These are phyloP conservation scores for Cydia amplana DNA, from an alignment of 1,140 invertebrate species.

Conservation along the genomic window DNA sequence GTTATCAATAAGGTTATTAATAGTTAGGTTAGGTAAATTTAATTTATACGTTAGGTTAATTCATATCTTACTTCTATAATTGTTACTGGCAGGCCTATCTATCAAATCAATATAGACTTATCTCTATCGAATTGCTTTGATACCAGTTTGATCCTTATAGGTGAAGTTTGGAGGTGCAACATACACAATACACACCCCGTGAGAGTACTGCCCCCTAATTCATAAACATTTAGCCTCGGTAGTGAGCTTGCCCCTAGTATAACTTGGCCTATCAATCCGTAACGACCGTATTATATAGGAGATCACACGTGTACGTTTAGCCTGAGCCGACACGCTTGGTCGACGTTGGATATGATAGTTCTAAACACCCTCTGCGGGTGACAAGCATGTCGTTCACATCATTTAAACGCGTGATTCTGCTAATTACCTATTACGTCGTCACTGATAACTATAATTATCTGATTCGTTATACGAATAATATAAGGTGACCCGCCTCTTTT, in stretches of 20 bases:
- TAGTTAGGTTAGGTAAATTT: no score
- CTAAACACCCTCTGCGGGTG: constrained; percentile 19
- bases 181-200: constrained; percentile 1
- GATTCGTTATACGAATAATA: background rate
- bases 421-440: constrained; percentile 16
- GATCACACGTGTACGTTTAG: background rate
- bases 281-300: background rate
- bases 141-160: background rate
- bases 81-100: background rate
- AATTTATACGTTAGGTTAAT: no score
- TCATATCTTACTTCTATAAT: background rate
- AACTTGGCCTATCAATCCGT: background rate
- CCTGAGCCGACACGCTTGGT: background rate
- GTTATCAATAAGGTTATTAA: background rate
- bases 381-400: constrained; percentile 13
- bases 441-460: constrained; percentile 13
- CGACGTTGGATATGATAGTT: background rate
- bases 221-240: background rate
- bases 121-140: background rate
- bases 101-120: background rate
- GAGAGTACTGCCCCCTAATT: background rate
- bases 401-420: constrained; percentile 19
- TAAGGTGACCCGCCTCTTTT: background rate
- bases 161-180: constrained; percentile 8
- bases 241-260: background rate